These are phyloP conservation scores for Chauna torquata DNA, from an alignment of 2,113 vertebrate species.

Conservation along the genomic window DNA sequence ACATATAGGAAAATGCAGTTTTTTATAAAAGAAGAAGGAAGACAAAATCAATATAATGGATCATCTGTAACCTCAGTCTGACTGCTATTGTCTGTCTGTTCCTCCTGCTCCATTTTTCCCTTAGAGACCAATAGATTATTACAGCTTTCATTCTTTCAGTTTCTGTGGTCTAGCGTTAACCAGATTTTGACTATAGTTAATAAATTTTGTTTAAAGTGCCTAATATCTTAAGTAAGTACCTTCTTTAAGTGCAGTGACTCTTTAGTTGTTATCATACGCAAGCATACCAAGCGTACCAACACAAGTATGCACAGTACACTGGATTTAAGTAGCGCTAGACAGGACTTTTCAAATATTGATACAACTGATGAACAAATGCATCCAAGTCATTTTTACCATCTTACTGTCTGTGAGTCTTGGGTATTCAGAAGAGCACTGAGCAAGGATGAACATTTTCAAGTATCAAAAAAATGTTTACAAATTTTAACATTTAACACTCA, in stretches of 20 bases:
- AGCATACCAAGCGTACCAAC: not conserved
- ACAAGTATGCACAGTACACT: not conserved
- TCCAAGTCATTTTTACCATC: not conserved
- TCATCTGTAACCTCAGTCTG: not conserved
- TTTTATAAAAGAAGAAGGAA: not conserved
- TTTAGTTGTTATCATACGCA: not conserved
- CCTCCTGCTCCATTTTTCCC: not conserved
- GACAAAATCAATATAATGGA: not conserved
- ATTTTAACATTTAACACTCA: not conserved
- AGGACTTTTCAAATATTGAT: not conserved
- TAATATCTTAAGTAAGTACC: not conserved
- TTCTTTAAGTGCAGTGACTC: not conserved
- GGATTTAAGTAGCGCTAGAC: not conserved
- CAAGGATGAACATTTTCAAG: not conserved
- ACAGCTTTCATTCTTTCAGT: not conserved
- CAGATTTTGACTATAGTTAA: not conserved
- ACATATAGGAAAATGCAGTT: not conserved
- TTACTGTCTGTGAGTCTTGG: not conserved
- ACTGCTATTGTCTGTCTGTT: not conserved
- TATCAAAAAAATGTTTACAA: not conserved
- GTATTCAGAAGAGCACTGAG: not conserved
- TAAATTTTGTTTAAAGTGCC: not conserved
- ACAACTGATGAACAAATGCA: not conserved
- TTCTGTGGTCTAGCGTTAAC: not conserved
- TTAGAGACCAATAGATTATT: not conserved